Percentiles rank a stretch among this genome's conserved stretches.
phyloP scores from a whole-genome alignment of 2,888 invertebrate species.

The Caenorhabditis wallacei region DNA sequence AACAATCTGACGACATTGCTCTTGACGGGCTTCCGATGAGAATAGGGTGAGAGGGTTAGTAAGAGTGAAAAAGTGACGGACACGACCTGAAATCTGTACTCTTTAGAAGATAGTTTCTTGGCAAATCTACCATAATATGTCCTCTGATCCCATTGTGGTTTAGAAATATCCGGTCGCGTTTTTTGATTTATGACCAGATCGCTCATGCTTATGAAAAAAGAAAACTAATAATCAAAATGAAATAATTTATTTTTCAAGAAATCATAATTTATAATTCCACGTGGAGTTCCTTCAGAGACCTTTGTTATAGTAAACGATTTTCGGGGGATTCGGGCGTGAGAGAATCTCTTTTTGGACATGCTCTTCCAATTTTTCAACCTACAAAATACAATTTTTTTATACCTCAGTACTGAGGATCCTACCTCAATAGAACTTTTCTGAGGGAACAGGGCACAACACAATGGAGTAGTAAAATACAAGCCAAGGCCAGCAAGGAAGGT shows the following conservation, averaged over 20 bases:
- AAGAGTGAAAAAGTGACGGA: constrained; percentile 91
- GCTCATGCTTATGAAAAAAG: constrained; percentile 52
- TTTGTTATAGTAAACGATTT: constrained; percentile 91
- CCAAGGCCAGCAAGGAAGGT: constrained; percentile 83
- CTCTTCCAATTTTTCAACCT: constrained; percentile 86
- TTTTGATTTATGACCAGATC: constrained; percentile 62
- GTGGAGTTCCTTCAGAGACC: constrained; percentile 87
- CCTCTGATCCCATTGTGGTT: constrained; percentile 92
- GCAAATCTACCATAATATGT: constrained; percentile 85
- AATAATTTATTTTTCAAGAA: not conserved
- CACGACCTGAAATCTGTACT: constrained; percentile 87
- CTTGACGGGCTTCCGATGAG: constrained; percentile 87
- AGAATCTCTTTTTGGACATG: constrained; percentile 87
- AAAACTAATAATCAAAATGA: constrained; percentile 20
- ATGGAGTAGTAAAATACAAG: constrained; percentile 93
- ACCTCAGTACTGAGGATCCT: constrained; percentile 79
- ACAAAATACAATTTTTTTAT: not conserved
- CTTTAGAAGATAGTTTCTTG: not conserved
- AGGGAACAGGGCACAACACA: constrained; percentile 95
- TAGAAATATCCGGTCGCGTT: constrained; percentile 87
- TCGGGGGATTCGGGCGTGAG: constrained; percentile 86
- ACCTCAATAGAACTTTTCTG: constrained; percentile 87
- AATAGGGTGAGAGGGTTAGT: constrained; percentile 95
- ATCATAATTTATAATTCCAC: not conserved
- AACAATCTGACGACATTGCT: constrained; percentile 90